These are phyloP conservation scores for Nephila pilipes DNA, from an alignment of 1,140 invertebrate genomes.

Conservation along the genomic window DNA sequence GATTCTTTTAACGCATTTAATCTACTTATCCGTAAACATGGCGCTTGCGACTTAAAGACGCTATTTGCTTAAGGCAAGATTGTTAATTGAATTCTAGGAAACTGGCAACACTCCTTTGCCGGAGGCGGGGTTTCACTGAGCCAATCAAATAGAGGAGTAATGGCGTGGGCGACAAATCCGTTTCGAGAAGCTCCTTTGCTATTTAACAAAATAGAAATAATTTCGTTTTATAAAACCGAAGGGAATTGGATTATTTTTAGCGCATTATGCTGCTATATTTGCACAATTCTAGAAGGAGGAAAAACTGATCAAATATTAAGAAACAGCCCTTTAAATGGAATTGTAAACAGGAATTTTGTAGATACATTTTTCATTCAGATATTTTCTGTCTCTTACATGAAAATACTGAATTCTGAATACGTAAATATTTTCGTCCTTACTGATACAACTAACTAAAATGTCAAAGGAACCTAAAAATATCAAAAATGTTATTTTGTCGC, in stretches of 20 bases:
- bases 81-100: constrained; percentile 16
- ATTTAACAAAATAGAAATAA: neutral
- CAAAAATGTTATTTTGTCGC: too few species aligned
- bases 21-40: constrained; percentile 14
- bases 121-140: constrained; percentile 16
- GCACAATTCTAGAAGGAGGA: neutral
- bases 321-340: neutral
- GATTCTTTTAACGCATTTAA: constrained; percentile 15
- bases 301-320: too few species aligned
- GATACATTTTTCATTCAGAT: neutral
- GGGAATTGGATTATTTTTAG: neutral
- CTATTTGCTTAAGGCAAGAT: constrained; percentile 33
- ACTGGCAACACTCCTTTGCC: too few species aligned
- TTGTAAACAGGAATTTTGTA: neutral
- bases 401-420: too few species aligned
- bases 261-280: neutral
- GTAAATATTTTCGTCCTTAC: too few species aligned
- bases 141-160: constrained; percentile 21
- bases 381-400: too few species aligned
- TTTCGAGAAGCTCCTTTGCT: neutral
- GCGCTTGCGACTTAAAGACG: constrained; percentile 2
- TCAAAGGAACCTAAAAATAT: too few species aligned
- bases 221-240: neutral
- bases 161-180: constrained; percentile 24
- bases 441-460: too few species aligned